phyloP scores from a whole-genome alignment of 35 echinoderm and acorn worm genomes.

The Lytechinus variegatus region DNA sequence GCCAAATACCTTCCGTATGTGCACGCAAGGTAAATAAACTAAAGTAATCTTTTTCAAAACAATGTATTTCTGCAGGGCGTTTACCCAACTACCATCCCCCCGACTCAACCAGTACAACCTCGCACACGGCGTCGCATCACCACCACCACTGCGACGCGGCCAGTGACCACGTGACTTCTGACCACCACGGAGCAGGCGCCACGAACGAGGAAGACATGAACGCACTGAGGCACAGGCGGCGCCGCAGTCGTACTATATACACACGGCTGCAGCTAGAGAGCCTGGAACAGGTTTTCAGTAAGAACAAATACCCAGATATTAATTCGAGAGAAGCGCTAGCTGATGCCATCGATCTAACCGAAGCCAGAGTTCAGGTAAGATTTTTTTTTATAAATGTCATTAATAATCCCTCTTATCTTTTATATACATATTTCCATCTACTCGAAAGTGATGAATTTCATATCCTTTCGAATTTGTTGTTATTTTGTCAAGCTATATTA shows the following conservation, averaged over 20 bases:
- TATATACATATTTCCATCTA: too few species aligned
- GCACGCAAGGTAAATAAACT: too few species aligned
- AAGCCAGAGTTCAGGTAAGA: slow-evolving; percentile 89
- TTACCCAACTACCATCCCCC: background rate
- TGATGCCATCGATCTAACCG: slow-evolving; percentile 66
- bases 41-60: too few species aligned
- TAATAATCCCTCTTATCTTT: too few species aligned
- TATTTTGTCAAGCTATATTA: too few species aligned
- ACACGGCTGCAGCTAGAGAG: slow-evolving; percentile 60
- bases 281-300: slow-evolving; percentile 67
- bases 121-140: background rate
- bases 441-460: too few species aligned
- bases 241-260: slow-evolving; percentile 79
- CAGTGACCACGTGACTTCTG: background rate
- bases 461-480: too few species aligned
- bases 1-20: too few species aligned
- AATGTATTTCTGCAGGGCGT: background rate
- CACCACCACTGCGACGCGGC: background rate
- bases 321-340: slow-evolving; percentile 69
- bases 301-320: slow-evolving; percentile 82
- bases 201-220: background rate
- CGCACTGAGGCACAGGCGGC: slow-evolving; percentile 62
- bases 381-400: too few species aligned
- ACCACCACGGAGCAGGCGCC: background rate
- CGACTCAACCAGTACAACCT: background rate